Conservation (phyloP, 1,140 invertebrate genomes). For the Arion vulgaris region DNA sequence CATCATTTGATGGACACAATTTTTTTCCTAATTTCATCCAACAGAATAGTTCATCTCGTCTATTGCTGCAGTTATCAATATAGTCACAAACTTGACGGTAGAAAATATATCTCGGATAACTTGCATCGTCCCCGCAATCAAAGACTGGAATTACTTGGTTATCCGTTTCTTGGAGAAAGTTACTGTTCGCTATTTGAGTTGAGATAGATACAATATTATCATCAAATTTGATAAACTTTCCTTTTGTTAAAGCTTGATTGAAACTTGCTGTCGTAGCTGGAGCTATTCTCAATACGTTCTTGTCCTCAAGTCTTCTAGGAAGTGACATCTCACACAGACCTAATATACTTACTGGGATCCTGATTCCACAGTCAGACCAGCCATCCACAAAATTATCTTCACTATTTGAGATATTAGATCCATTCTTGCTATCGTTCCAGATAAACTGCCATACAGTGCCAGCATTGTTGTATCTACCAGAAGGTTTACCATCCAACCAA, state of each 20-base stretch:
- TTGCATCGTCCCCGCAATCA: neutral
- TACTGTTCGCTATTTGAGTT: neutral
- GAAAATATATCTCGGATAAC: neutral
- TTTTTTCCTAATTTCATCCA: no score
- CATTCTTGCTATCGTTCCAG: neutral
- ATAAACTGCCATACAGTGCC: neutral
- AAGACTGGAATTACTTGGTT: neutral
- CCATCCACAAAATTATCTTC: neutral
- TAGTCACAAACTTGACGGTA: neutral
- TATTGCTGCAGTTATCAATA: neutral
- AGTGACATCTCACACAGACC: neutral
- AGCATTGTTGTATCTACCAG: neutral
- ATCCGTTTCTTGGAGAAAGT: neutral
- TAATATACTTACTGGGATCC: neutral
- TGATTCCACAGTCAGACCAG: neutral
- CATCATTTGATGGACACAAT: no score
- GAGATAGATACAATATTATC: neutral
- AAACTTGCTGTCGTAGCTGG: neutral
- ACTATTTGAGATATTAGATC: neutral
- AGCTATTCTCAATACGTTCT: neutral
- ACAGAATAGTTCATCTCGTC: neutral
- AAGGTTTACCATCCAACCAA: neutral
- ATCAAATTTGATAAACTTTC: neutral
- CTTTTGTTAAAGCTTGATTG: neutral
- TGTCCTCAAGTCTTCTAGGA: neutral